Percentiles rank a stretch among this genome's conserved stretches.
These are phyloP conservation scores for Apostichopus japonicus DNA, from an alignment of 35 echinoderm and acorn worm species.

Conservation along the genomic window DNA sequence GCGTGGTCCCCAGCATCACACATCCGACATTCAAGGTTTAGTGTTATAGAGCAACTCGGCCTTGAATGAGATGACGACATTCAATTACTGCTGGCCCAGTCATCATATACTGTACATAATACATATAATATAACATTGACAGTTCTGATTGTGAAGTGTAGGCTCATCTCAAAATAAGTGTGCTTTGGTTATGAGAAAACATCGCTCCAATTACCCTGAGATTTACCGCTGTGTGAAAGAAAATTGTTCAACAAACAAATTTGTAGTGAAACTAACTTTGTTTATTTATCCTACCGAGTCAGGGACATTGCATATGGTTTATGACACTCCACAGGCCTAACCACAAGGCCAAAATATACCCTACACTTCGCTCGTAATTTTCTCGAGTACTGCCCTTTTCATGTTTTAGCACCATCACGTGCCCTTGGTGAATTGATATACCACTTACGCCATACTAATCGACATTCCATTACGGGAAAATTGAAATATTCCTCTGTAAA, in stretches of 20 bases:
- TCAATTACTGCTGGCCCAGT: too few species aligned
- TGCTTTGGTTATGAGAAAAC: background rate
- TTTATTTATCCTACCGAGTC: slow-evolving; percentile 43
- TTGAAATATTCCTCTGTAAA: background rate
- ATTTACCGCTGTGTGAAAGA: slow-evolving; percentile 20
- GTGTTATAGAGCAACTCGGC: too few species aligned
- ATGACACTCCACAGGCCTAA: slow-evolving; percentile 34
- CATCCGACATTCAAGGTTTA: too few species aligned
- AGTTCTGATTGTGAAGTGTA: too few species aligned
- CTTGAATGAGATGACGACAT: too few species aligned
- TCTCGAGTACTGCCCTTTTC: background rate
- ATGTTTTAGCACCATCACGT: slow-evolving; percentile 1
- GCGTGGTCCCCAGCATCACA: too few species aligned
- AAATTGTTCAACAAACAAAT: slow-evolving; percentile 52
- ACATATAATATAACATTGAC: too few species aligned
- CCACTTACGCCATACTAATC: slow-evolving; percentile 17
- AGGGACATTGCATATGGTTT: slow-evolving; percentile 39
- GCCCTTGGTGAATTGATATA: slow-evolving; percentile 5
- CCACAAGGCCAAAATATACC: slow-evolving; percentile 26
- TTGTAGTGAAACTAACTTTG: slow-evolving; percentile 43
- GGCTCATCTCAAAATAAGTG: background rate
- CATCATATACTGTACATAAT: too few species aligned
- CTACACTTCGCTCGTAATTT: slow-evolving; percentile 10
- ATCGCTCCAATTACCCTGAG: slow-evolving; percentile 22
- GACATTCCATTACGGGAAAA: background rate